Base-by-base conservation (phyloP, 2,797 vertebrate genomes). In the Miichthys miiuy region DNA sequence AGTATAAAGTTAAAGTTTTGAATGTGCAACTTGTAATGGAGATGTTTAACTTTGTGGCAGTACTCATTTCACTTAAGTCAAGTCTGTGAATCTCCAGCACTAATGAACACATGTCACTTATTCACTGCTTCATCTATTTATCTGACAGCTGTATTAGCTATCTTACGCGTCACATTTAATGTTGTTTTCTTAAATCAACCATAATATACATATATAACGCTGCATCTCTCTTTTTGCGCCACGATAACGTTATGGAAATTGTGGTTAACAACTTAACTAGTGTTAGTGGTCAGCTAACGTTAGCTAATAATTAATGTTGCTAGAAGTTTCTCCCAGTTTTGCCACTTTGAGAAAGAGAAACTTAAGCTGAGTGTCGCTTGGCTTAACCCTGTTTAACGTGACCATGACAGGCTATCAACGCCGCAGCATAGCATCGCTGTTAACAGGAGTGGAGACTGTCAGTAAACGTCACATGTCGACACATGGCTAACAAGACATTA, bases 391-490 rank as follows among this genome's bases (percentile, higher is more conserved):
- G 23, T 2, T 4, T 17, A 44, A 41, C 21, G 14, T 27, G 6
- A 16, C 0, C 58, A 2, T 5, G 20, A 12, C 6, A 7, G 7
- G 27, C 1, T 47, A 2, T 17, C 6, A 30, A 55, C 2, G 38
- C 2, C 2, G 16, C 5, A 25, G 25, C 25, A 7, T 25, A 63
- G 1, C 1, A 1, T 25, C 3, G 8, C 5, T 58, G 25, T 34
- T 16, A 52, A 20, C 9, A 8, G 10, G 16, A 41, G 18, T 2
- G 27, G 30, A 27, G 18, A 41, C 41, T 23, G 25, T 17, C 18
- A 21, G 60, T 6, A 34, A 21, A 62, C 10, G 7, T 71, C 27
- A 50, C 27, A 77, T 48, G 51, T 78, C 27, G 55, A 68, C 1
- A 10, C 9, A 2, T 6, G 13, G 2, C 3, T 10, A 17, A 10